Evolutionary conservation across 2,797 vertebrate species (phyloP).

Genomic region (Rhodeus uyekii): DNA sequence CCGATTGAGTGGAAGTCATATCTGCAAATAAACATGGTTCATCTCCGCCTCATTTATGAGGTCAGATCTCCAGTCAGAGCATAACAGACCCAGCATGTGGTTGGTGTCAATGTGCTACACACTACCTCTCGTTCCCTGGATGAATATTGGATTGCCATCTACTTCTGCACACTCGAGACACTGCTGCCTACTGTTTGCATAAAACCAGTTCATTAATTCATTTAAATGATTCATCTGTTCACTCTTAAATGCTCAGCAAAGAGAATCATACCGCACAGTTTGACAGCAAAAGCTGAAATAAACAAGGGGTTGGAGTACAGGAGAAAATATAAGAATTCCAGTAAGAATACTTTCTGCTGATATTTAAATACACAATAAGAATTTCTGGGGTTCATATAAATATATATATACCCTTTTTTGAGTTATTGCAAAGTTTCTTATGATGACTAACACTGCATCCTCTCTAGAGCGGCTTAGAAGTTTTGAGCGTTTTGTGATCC

Average conservation of each 20-base stretch:
- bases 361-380: background rate
- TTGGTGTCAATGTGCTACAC: slow-evolving; percentile 22
- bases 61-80: slow-evolving; percentile 16
- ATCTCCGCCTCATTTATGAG: slow-evolving; percentile 12
- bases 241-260: slow-evolving; percentile 29
- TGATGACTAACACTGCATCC: slow-evolving; percentile 22
- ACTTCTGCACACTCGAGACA: background rate
- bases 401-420: background rate
- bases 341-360: slow-evolving; percentile 1
- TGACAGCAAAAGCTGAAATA: slow-evolving; percentile 24
- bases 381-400: background rate
- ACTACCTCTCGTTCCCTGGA: slow-evolving; percentile 3
- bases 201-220: slow-evolving; percentile 43
- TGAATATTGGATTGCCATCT: slow-evolving; percentile 37
- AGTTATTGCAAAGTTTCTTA: slow-evolving; percentile 15
- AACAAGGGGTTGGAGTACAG: background rate
- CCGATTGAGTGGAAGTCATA: background rate
- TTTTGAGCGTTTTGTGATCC: slow-evolving; percentile 39
- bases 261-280: slow-evolving; percentile 2
- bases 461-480: slow-evolving; percentile 30
- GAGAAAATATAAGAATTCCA: slow-evolving; percentile 8
- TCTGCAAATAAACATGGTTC: background rate
- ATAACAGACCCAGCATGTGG: slow-evolving; percentile 47
- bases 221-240: slow-evolving; percentile 35
- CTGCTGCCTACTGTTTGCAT: slow-evolving; percentile 20